Evolutionary conservation across 2,888 invertebrate species (phyloP).

Genomic region (Myathropa florea): DNA sequence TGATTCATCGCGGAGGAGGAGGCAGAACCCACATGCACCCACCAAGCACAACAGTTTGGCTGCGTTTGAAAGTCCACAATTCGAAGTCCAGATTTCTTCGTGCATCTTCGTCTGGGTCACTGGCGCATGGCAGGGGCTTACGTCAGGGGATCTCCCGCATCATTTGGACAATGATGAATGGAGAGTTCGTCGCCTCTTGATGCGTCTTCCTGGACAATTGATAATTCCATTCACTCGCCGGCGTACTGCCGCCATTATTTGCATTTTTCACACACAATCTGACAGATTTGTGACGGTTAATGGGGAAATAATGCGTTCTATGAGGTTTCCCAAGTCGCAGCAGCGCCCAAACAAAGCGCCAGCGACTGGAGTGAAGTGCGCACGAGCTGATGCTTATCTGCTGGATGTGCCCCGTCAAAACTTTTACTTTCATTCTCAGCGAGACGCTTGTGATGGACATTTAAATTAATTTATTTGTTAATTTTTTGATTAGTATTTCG

Average conservation of each 20-base stretch:
- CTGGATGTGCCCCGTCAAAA: constrained; percentile 6
- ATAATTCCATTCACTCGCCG: not conserved
- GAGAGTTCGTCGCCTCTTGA: not conserved
- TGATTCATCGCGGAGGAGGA: not conserved
- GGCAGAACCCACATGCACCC: not conserved
- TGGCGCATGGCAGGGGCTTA: not conserved
- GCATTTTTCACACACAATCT: constrained; percentile 16
- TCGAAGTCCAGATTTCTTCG: not conserved
- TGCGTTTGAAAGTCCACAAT: not conserved
- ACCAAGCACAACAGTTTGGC: not conserved
- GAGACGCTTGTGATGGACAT: constrained; percentile 18
- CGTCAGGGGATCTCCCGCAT: not conserved
- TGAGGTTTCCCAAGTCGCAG: not conserved
- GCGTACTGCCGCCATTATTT: constrained; percentile 1
- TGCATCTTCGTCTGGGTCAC: not conserved
- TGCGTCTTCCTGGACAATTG: not conserved
- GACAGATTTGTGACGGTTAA: constrained; percentile 18
- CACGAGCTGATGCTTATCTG: constrained; percentile 10
- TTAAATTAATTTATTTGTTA: constrained; percentile 40
- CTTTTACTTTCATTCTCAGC: constrained; percentile 33
- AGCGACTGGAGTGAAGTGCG: not conserved
- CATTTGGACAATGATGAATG: not conserved
- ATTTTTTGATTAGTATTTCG: constrained; percentile 3
- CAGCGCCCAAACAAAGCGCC: not conserved
- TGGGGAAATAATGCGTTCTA: constrained; percentile 12